A percentile compares a stretch with the other conserved stretches of the same genome.
These are phyloP conservation scores for Rhynchomys soricoides DNA, from an alignment of 2,113 vertebrate species.

Conservation along the genomic window DNA sequence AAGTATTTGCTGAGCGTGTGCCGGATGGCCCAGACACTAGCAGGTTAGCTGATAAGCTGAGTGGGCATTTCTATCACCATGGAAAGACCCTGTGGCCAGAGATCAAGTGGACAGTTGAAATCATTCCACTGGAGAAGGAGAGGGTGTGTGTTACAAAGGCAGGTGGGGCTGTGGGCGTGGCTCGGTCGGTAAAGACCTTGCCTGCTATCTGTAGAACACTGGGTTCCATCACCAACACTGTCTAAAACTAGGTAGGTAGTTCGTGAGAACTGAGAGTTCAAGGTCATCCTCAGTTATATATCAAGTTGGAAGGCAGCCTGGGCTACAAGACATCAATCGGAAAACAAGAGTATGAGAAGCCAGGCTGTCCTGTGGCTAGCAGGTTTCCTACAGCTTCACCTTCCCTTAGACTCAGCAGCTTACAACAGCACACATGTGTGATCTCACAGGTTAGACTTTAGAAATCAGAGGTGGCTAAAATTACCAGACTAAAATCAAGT, in stretches of 20 bases:
- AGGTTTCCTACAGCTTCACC: neutral
- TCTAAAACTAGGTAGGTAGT: no score
- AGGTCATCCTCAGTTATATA: neutral
- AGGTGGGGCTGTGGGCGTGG: neutral
- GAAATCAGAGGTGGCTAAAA: neutral
- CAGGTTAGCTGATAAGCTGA: neutral
- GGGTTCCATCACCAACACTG: neutral
- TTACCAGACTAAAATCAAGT: neutral
- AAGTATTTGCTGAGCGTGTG: neutral
- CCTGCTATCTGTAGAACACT: neutral
- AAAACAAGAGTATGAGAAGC: neutral
- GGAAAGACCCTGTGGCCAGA: neutral
- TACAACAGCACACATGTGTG: neutral
- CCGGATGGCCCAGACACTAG: no score
- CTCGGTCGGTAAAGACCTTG: neutral
- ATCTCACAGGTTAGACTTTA: neutral
- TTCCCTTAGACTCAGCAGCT: neutral
- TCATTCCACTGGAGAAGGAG: neutral
- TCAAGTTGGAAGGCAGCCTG: neutral
- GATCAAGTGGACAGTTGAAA: neutral
- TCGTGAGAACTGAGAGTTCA: neutral
- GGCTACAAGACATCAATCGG: neutral
- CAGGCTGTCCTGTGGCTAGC: accelerated
- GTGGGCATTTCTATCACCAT: neutral
- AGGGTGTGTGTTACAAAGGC: neutral